Conservation (phyloP, 2,888 invertebrate genomes). For the Panorpa germanica region DNA sequence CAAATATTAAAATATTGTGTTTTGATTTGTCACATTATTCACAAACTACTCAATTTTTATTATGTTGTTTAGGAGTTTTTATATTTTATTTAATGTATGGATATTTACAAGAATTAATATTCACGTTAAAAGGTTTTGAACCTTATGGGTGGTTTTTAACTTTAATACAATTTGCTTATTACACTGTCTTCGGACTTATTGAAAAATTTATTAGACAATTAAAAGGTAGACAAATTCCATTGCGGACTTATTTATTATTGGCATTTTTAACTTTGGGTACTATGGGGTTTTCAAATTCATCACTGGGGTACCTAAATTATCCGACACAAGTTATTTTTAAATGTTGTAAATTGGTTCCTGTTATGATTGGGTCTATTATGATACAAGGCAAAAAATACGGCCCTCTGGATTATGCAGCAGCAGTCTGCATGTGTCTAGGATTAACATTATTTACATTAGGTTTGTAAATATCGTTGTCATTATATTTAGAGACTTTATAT, state of each 20-base stretch:
- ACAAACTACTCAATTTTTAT: slow-evolving; percentile 47
- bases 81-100: slow-evolving; percentile 80
- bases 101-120: slow-evolving; percentile 81
- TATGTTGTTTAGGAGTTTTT: slow-evolving; percentile 66
- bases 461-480: slow-evolving; percentile 5
- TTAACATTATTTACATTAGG: slow-evolving; percentile 82
- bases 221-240: slow-evolving; percentile 53
- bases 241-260: slow-evolving; percentile 58
- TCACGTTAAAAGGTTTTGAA: slow-evolving; percentile 74
- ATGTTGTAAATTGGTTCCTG: slow-evolving; percentile 92
- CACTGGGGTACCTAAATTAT: slow-evolving; percentile 86
- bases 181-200: slow-evolving; percentile 57
- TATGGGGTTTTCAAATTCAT: slow-evolving; percentile 91
- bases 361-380: slow-evolving; percentile 81
- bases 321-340: slow-evolving; percentile 96
- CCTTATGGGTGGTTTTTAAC: slow-evolving; percentile 87
- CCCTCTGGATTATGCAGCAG: slow-evolving; percentile 65
- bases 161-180: slow-evolving; percentile 76
- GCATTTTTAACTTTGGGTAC: slow-evolving; percentile 83
- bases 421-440: slow-evolving; percentile 73
- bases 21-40: slow-evolving; percentile 49
- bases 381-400: slow-evolving; percentile 81
- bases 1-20: slow-evolving; percentile 47
- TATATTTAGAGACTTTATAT: slow-evolving; percentile 6
- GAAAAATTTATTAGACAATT: slow-evolving; percentile 48